Conservation (phyloP, 2,888 invertebrate genomes). For the Drosophila affinis region DNA sequence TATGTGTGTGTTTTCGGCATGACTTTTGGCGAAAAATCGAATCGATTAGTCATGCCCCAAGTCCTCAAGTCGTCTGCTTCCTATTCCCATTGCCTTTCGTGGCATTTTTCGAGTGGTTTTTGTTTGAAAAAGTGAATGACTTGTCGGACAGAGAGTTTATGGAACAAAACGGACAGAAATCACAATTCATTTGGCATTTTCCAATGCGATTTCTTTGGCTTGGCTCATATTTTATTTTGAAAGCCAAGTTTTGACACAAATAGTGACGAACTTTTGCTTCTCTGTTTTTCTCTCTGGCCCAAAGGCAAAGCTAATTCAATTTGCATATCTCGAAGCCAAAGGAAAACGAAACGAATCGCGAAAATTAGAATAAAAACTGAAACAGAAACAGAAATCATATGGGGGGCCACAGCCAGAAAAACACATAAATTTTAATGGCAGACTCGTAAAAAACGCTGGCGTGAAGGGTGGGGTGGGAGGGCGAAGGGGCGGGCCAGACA, state of each 20-base stretch:
- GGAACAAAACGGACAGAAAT: slow-evolving; percentile 49
- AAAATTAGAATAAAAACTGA: slow-evolving; percentile 38
- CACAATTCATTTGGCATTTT: slow-evolving; percentile 75
- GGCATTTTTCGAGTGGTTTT: slow-evolving; percentile 23
- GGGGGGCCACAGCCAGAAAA: slow-evolving; percentile 27
- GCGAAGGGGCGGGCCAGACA: neutral
- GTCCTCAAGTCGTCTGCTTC: slow-evolving; percentile 56
- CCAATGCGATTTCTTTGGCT: slow-evolving; percentile 70
- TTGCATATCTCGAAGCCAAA: slow-evolving; percentile 28
- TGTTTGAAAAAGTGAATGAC: slow-evolving; percentile 59
- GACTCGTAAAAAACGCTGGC: slow-evolving; percentile 41
- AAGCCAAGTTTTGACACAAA: slow-evolving; percentile 47
- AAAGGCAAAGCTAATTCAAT: slow-evolving; percentile 42
- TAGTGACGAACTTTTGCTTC: slow-evolving; percentile 26
- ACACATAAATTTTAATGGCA: slow-evolving; percentile 53
- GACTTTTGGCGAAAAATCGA: slow-evolving; percentile 78
- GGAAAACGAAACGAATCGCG: slow-evolving; percentile 40
- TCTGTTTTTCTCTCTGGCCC: slow-evolving; percentile 10
- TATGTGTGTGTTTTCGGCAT: slow-evolving; percentile 44
- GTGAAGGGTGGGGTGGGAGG: slow-evolving; percentile 8
- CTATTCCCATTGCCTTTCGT: slow-evolving; percentile 54
- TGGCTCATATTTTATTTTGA: slow-evolving; percentile 61
- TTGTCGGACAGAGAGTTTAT: slow-evolving; percentile 52
- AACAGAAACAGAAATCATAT: slow-evolving; percentile 24
- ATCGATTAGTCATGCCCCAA: slow-evolving; percentile 77